Evolutionary conservation across 2,797 vertebrate genomes (phyloP).

Genomic region (Scolopax bukidnonensis): DNA sequence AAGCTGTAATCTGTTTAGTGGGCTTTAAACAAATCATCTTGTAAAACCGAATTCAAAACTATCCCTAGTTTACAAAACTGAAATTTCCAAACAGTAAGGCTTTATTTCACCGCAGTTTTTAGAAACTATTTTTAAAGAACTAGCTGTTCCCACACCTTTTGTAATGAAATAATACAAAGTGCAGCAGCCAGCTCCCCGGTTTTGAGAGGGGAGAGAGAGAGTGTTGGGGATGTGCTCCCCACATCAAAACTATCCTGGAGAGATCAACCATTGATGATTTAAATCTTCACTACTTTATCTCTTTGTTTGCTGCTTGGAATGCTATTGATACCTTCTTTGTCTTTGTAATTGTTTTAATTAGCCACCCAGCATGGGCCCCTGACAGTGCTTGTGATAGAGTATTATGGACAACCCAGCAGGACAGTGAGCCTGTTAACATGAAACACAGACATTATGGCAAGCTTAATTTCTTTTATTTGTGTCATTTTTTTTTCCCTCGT

Average conservation of each 20-base stretch:
- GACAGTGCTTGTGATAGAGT: constrained; percentile 63
- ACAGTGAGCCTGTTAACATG: constrained; percentile 55
- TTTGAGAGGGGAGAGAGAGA: background rate
- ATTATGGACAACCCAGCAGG: constrained; percentile 70
- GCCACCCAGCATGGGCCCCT: constrained; percentile 81
- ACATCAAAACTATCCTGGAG: constrained; percentile 57
- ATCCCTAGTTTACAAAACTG: background rate
- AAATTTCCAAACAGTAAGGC: background rate
- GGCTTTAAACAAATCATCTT: background rate
- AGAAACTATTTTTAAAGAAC: background rate
- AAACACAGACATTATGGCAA: constrained; percentile 60
- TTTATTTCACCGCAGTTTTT: background rate
- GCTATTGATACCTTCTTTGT: constrained; percentile 86
- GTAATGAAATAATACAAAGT: background rate
- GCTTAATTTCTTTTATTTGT: constrained; percentile 58
- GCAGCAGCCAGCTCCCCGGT: background rate
- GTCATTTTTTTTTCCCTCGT: background rate
- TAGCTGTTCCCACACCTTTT: background rate
- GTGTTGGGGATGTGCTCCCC: background rate
- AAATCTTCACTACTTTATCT: constrained; percentile 82
- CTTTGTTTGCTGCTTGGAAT: constrained; percentile 83
- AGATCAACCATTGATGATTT: constrained; percentile 71
- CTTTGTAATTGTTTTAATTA: constrained; percentile 96
- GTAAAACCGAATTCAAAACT: background rate
- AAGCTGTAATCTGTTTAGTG: background rate